Percentiles rank a stretch among this genome's conserved stretches.
Conservation (phyloP, 1,140 invertebrate genomes). For the Asbolus verrucosus region DNA sequence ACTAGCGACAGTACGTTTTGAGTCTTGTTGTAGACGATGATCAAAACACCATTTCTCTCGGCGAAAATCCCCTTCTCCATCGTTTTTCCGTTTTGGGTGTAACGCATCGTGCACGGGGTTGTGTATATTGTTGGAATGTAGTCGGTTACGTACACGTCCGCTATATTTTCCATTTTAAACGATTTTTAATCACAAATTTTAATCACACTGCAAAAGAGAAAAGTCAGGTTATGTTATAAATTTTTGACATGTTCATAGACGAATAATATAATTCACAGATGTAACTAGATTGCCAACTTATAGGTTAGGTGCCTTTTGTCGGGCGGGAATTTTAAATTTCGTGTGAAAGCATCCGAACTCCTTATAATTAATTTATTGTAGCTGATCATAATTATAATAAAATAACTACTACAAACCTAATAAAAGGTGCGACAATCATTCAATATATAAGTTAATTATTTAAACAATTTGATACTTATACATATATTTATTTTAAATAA, state of each 20-base stretch:
- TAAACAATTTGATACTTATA: conserved; percentile 36
- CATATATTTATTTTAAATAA: conserved; percentile 42
- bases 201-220: background rate
- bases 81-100: conserved; percentile 68
- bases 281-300: too few relatives aligned
- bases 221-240: conserved; percentile 22
- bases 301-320: too few relatives aligned
- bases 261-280: too few relatives aligned
- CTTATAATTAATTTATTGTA: conserved; percentile 15
- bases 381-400: conserved; percentile 17
- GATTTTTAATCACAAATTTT: background rate
- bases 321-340: too few relatives aligned
- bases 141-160: conserved; percentile 52
- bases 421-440: conserved; percentile 19
- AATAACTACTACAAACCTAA: conserved; percentile 26
- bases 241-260: background rate
- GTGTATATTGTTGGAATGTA: conserved; percentile 58
- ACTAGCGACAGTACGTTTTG: conserved; percentile 87
- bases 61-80: conserved; percentile 77
- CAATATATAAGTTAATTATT: conserved; percentile 11
- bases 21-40: conserved; percentile 85
- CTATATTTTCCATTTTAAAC: conserved; percentile 54
- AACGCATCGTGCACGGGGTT: conserved; percentile 54
- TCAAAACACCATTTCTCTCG: conserved; percentile 81
- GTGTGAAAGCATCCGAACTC: background rate